A percentile compares a stretch with the other conserved stretches of the same genome.
phyloP scores from a whole-genome alignment of 2,113 vertebrate genomes.

The Xyliphius kryptos region DNA sequence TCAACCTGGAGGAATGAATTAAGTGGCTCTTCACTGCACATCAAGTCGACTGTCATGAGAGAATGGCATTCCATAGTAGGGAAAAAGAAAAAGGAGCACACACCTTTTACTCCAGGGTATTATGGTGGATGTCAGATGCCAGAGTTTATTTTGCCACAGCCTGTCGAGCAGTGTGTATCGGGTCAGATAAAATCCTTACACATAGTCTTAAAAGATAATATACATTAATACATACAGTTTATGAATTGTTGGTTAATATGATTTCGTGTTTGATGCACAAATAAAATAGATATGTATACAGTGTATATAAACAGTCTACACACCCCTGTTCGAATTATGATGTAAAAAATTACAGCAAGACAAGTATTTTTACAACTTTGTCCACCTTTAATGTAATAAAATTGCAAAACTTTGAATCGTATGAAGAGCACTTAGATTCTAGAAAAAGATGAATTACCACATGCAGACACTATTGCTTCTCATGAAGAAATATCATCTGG shows the following conservation, averaged over 20 bases:
- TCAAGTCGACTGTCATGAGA: not conserved
- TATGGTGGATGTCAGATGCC: conserved; percentile 2
- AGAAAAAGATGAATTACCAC: no score
- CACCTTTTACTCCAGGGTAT: conserved; percentile 11
- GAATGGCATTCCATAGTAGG: no score
- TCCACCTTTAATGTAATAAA: no score
- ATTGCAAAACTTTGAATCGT: no score
- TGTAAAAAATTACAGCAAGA: no score
- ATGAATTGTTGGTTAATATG: not conserved
- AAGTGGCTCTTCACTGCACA: conserved; percentile 5
- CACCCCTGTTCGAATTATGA: no score
- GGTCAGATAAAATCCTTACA: conserved; percentile 1
- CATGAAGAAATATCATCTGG: no score
- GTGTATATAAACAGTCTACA: no score
- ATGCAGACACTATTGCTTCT: no score
- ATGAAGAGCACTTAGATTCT: no score
- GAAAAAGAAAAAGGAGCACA: no score
- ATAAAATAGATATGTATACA: not conserved
- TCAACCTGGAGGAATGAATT: conserved; percentile 9
- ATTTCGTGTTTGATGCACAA: not conserved
- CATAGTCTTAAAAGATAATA: not conserved
- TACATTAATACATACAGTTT: not conserved
- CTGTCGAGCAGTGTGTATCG: not conserved
- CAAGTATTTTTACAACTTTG: no score
- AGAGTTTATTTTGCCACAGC: conserved; percentile 20